Conservation (phyloP, 30 jellyfish, hydroid and myxozoan species). For the Calvadosia cruxmelitensis region DNA sequence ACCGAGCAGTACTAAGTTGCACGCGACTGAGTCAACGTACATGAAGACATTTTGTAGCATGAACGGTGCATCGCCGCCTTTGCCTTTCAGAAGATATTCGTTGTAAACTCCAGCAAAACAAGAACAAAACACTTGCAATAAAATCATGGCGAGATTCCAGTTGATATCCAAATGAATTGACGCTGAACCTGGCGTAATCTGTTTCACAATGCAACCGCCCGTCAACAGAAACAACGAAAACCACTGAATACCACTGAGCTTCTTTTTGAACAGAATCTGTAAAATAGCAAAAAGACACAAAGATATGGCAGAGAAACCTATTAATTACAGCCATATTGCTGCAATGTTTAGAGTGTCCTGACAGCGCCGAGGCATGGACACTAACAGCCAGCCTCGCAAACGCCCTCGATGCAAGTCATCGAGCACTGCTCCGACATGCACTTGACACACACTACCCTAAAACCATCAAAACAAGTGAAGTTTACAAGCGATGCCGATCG, state of each 20-base stretch:
- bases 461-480: too few relatives aligned
- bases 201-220: conserved; percentile 88
- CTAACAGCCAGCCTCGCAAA: too few relatives aligned
- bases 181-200: conserved; percentile 20
- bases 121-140: conserved; percentile 88
- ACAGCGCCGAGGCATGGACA: too few relatives aligned
- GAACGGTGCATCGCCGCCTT: conserved; percentile 84
- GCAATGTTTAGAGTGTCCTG: too few relatives aligned
- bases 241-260: conserved; percentile 85
- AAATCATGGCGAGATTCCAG: conserved; percentile 43
- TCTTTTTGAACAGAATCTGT: conserved; percentile 66
- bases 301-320: too few relatives aligned
- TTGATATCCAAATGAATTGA: conserved; percentile 34
- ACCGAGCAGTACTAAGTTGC: conserved; percentile 57
- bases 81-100: conserved; percentile 84
- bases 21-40: conserved; percentile 71
- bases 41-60: conserved; percentile 92
- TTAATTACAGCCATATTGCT: too few relatives aligned
- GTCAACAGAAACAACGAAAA: conserved; percentile 72
- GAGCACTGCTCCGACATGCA: too few relatives aligned
- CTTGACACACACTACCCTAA: too few relatives aligned
- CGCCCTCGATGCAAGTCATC: too few relatives aligned
- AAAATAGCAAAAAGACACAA: not conserved
- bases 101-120: conserved; percentile 98
- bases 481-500: too few relatives aligned